Evolutionary conservation across 2,113 vertebrate species (phyloP).

Genomic region (Cercocebus atys): DNA sequence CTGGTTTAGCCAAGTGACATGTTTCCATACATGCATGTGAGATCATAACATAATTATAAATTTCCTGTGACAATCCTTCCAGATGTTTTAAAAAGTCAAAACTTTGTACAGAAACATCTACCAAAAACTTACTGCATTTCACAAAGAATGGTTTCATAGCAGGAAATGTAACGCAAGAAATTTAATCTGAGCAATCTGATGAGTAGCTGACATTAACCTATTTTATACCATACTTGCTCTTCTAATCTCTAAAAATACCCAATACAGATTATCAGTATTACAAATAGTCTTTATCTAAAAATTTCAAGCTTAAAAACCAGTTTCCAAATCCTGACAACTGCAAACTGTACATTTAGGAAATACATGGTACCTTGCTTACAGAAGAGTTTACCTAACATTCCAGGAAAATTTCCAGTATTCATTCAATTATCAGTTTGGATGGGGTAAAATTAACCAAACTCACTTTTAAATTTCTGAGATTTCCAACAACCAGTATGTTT

Average conservation of each 20-base stretch:
- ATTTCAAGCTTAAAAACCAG: constrained; percentile 35
- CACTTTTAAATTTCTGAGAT: constrained; percentile 14
- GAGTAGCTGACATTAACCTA: neutral
- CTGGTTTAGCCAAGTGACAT: neutral
- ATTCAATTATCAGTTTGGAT: neutral
- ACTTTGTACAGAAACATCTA: constrained; percentile 28
- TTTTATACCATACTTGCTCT: constrained; percentile 4
- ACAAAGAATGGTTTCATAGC: neutral
- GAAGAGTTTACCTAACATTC: neutral
- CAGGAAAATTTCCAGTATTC: neutral
- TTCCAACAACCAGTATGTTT: neutral
- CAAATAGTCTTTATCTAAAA: constrained; percentile 43
- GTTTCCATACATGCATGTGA: neutral
- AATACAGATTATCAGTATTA: constrained; percentile 2
- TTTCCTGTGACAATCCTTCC: neutral
- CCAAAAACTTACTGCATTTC: neutral
- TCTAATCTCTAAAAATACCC: constrained; percentile 34
- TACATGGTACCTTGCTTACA: neutral
- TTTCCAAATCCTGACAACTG: neutral
- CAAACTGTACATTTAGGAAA: constrained; percentile 13
- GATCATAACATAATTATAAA: constrained; percentile 20
- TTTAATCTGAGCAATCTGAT: neutral
- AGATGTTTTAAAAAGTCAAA: constrained; percentile 38
- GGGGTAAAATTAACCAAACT: neutral
- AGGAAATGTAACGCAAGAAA: constrained; percentile 17